These are phyloP conservation scores for Lithobates pipiens DNA, from an alignment of 2,797 vertebrate genomes.

Conservation along the genomic window DNA sequence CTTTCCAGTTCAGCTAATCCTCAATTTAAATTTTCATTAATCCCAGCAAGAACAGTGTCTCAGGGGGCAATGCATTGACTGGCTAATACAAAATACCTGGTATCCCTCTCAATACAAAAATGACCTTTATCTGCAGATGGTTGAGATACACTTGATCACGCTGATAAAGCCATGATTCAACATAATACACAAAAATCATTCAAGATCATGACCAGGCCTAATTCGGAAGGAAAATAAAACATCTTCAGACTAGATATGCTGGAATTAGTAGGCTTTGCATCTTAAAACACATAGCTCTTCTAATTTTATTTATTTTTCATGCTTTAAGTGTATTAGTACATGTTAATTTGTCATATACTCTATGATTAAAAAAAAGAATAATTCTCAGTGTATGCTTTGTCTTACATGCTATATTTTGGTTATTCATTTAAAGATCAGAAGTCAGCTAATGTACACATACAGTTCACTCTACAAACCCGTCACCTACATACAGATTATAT, in stretches of 20 bases:
- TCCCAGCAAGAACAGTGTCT: conserved; percentile 61
- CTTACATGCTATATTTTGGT: neutral
- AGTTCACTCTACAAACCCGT: neutral
- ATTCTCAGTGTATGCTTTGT: neutral
- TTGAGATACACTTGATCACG: conserved; percentile 61
- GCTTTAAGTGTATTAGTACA: neutral
- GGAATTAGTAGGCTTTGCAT: conserved; percentile 21
- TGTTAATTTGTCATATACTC: neutral
- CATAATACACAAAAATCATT: conserved; percentile 61
- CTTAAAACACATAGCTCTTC: conserved; percentile 34
- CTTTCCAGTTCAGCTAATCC: conserved; percentile 61
- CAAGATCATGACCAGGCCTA: conserved; percentile 61
- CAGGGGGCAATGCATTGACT: conserved; percentile 56
- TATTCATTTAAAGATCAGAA: neutral
- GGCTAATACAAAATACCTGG: conserved; percentile 61
- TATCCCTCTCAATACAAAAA: conserved; percentile 61
- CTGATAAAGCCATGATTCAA: conserved; percentile 60
- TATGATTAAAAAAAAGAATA: neutral
- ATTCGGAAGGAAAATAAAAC: conserved; percentile 47
- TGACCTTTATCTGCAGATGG: conserved; percentile 62
- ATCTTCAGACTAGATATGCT: conserved; percentile 29
- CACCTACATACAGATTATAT: too few relatives aligned
- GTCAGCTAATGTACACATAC: neutral
- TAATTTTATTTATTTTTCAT: conserved; percentile 14
- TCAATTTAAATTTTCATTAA: conserved; percentile 64